Evolutionary conservation across 2,888 invertebrate species (phyloP), one percentile per base, ranked within the genome.

Genomic region (Drosophila affinis): DNA sequence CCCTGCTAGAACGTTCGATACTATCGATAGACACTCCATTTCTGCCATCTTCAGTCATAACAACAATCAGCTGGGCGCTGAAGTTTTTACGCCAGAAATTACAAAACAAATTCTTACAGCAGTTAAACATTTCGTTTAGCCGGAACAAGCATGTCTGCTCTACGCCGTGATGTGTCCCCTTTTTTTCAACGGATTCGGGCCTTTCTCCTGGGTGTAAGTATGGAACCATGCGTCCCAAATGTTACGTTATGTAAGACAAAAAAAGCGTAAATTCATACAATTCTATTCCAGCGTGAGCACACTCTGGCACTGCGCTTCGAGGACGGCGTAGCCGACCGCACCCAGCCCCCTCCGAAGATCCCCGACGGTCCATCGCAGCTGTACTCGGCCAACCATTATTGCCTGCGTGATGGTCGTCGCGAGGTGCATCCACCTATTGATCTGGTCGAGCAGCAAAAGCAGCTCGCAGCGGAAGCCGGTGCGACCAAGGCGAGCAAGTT

Each of bases 301-400:
- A 94, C 92, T 2, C 93, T 93, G 65, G 93, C 95, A 1, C 89
- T 96, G 52, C 94, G 97, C 79, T 97, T 95, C 87, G 94, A 95
- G 76, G 94, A 95, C 44, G 91, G 93, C 3, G 10, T 96, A 46
- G 93, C 96, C 3, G 93, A 94, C 10, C 95, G 98, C 84, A 96
- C 96, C 59, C 97, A 97, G 90, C 97, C 97, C 27, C 95, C 93
- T 17, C 98, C 98, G 52, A 91, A 93, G 62, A 91, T 98, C 57
- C 98, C 97, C 21, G 96, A 95, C 72, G 98, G 98, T 10, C 95
- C 96, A 2, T 93, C 95, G 34, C 96, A 97, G 92, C 94, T 93
- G 91, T 93, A 97, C 70, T 94, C 95, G 14, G 94, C 94, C 53
- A 98, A 98, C 92, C 97, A 98, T 91, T 98, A 99, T 89, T 96